Evolutionary conservation across 64 coral and sea anemone species (phyloP).

Genomic region (Hydrozoanthus tunicans): DNA sequence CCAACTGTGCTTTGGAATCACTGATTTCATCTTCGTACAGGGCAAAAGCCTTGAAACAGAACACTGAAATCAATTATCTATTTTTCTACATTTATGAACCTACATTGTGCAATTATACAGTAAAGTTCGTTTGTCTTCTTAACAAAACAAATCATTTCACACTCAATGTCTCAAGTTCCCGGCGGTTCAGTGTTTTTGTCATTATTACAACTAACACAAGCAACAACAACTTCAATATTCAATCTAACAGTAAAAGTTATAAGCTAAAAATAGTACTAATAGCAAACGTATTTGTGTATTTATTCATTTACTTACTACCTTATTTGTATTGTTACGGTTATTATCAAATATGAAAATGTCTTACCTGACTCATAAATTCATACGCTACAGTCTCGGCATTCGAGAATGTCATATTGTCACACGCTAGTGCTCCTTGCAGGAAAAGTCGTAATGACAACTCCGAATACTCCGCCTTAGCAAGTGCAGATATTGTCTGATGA

Average conservation of each 20-base stretch:
- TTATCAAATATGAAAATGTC: background rate
- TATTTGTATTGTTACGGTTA: too few species aligned
- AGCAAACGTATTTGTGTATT: too few species aligned
- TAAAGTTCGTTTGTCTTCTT: too few species aligned
- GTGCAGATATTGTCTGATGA: slow-evolving; percentile 94
- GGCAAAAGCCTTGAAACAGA: slow-evolving; percentile 80
- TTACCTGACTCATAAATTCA: slow-evolving; percentile 99
- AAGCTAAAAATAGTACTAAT: too few species aligned
- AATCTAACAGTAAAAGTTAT: too few species aligned
- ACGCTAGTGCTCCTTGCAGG: slow-evolving; percentile 90
- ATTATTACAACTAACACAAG: background rate
- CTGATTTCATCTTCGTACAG: slow-evolving; percentile 99
- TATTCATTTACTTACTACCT: too few species aligned
- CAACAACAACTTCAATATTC: too few species aligned
- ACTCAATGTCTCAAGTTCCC: background rate
- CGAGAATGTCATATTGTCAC: slow-evolving; percentile 85
- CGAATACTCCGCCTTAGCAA: slow-evolving; percentile 95
- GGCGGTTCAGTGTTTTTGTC: slow-evolving; percentile 8
- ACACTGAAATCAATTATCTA: background rate
- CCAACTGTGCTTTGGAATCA: slow-evolving; percentile 94
- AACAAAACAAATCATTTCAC: too few species aligned
- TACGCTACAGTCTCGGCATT: slow-evolving; percentile 97
- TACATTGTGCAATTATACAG: background rate
- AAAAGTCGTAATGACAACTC: slow-evolving; percentile 89
- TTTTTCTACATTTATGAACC: too few species aligned